These are phyloP conservation scores for Phortica okadai DNA, from an alignment of 2,888 invertebrate genomes.

Conservation along the genomic window DNA sequence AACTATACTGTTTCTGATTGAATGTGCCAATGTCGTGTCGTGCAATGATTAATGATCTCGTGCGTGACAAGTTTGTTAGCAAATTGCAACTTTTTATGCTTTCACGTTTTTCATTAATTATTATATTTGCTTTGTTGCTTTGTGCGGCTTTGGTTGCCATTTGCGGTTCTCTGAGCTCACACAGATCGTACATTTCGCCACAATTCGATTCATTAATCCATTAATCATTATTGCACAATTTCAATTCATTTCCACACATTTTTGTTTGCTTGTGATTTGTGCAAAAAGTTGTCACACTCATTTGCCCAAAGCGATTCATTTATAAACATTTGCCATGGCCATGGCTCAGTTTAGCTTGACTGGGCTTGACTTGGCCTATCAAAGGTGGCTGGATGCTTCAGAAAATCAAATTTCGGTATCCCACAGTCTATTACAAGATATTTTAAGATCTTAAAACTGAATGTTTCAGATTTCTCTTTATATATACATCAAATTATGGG, in stretches of 20 bases:
- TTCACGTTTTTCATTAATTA: constrained; percentile 12
- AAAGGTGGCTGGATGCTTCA: no score
- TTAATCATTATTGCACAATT: constrained; percentile 41
- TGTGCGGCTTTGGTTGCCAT: constrained; percentile 38
- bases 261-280: background rate
- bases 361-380: no score
- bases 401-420: no score
- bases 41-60: constrained; percentile 58
- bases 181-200: background rate
- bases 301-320: background rate
- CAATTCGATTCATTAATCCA: constrained; percentile 30
- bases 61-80: constrained; percentile 71
- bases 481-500: no score
- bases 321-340: background rate
- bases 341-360: background rate
- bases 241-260: background rate
- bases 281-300: no score
- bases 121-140: background rate
- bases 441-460: no score
- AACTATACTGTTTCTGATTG: no score
- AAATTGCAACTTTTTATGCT: constrained; percentile 48
- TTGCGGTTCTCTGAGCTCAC: background rate
- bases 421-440: no score
- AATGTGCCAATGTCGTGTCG: no score
- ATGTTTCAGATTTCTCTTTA: no score